Percentiles rank a stretch among this genome's conserved stretches.
phyloP scores from a whole-genome alignment of 2,888 invertebrate genomes.

The Hyles lineata region DNA sequence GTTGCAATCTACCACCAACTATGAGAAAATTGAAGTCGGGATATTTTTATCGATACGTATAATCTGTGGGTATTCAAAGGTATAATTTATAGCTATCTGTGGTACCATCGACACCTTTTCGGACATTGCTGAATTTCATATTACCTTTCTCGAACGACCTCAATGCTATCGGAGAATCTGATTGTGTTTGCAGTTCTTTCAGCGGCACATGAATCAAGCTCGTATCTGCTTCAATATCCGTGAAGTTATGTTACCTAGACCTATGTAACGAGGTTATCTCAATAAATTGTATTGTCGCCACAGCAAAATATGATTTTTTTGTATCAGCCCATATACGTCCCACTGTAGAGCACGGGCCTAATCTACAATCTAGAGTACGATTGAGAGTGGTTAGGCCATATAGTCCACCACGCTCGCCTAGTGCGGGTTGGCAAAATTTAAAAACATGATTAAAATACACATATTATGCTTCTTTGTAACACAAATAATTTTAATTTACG shows the following conservation, averaged over 20 bases:
- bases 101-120: conserved; percentile 29
- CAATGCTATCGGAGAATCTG: conserved; percentile 36
- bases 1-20: conserved; percentile 18
- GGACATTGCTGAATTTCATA: conserved; percentile 38
- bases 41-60: conserved; percentile 28
- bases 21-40: conserved; percentile 10
- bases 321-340: no score
- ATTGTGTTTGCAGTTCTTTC: conserved; percentile 45
- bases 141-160: conserved; percentile 34
- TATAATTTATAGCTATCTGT: conserved; percentile 26
- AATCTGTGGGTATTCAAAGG: conserved; percentile 24
- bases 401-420: no score
- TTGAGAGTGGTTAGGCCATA: no score
- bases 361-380: no score
- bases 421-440: no score
- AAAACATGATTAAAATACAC: no score
- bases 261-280: neutral
- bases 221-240: conserved; percentile 27
- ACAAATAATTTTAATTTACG: no score
- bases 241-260: neutral
- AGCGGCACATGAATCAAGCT: conserved; percentile 36
- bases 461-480: no score
- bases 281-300: no score
- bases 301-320: no score
- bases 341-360: no score